Evolutionary conservation across 2,888 invertebrate genomes (phyloP).

Genomic region (Marasmarcha lunaedactyla): DNA sequence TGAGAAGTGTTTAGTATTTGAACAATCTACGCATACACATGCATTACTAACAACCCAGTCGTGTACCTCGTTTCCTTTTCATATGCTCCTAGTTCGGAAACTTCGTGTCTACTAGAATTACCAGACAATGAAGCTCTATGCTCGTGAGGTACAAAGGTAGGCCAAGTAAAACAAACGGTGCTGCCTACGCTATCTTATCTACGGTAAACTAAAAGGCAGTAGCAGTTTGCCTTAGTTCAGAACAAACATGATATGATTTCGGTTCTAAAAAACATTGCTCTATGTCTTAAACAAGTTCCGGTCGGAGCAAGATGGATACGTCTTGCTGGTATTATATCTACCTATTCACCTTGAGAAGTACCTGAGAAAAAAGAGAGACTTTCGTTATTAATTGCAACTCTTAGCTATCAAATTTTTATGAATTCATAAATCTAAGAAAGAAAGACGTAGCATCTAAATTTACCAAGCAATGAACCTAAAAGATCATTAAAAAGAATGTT

Average conservation of each 20-base stretch:
- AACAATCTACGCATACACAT: too few species aligned
- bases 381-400: slow-evolving; percentile 35
- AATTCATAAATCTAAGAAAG: background rate
- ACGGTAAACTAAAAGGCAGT: slow-evolving; percentile 63
- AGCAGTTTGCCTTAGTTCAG: slow-evolving; percentile 67
- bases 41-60: too few species aligned
- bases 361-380: slow-evolving; percentile 65
- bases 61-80: slow-evolving; percentile 32
- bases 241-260: slow-evolving; percentile 67
- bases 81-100: slow-evolving; percentile 31
- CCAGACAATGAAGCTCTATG: slow-evolving; percentile 58
- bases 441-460: background rate
- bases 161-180: slow-evolving; percentile 60
- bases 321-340: slow-evolving; percentile 40
- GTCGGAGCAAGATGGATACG: slow-evolving; percentile 51
- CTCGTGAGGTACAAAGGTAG: slow-evolving; percentile 52
- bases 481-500: slow-evolving; percentile 55
- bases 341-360: slow-evolving; percentile 71
- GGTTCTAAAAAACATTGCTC: slow-evolving; percentile 60
- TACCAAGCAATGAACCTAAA: slow-evolving; percentile 23
- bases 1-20: too few species aligned
- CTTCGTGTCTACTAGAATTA: slow-evolving; percentile 30
- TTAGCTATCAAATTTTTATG: slow-evolving; percentile 2
- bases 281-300: slow-evolving; percentile 63
- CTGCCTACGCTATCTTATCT: slow-evolving; percentile 58